A percentile compares a stretch with the other conserved stretches of the same genome.
These are phyloP conservation scores for Galerucella pusilla DNA, from an alignment of 2,888 invertebrate genomes.

Conservation along the genomic window DNA sequence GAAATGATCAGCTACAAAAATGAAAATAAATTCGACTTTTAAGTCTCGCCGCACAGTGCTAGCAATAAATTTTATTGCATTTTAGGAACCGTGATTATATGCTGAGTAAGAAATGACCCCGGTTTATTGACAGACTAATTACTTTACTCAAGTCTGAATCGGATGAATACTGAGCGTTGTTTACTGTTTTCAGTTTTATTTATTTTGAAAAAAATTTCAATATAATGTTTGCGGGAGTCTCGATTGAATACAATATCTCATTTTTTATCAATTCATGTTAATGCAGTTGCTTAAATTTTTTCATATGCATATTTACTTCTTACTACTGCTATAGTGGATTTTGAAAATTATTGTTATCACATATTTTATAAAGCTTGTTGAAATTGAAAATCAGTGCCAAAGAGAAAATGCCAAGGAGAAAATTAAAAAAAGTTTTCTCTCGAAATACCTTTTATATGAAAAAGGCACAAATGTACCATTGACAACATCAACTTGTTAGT, in stretches of 20 bases:
- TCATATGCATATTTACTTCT: no score
- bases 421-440: no score
- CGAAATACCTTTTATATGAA: no score
- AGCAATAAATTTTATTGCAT: conserved; percentile 37
- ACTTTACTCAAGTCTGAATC: conserved; percentile 5
- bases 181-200: background rate
- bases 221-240: background rate
- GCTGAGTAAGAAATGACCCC: conserved; percentile 36
- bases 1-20: conserved; percentile 41
- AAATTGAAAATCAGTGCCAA: no score
- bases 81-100: conserved; percentile 31
- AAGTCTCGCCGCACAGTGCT: conserved; percentile 38
- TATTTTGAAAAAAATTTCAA: background rate
- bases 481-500: no score
- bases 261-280: background rate
- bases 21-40: conserved; percentile 32
- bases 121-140: conserved; percentile 28
- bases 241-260: background rate
- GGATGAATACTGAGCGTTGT: background rate
- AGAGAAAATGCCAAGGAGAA: no score
- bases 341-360: no score
- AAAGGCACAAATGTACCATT: no score
- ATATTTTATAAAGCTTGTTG: no score
- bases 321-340: no score
- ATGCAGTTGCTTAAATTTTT: no score